phyloP scores from a whole-genome alignment of 2,888 invertebrate species.

The Athetis lepigone region DNA sequence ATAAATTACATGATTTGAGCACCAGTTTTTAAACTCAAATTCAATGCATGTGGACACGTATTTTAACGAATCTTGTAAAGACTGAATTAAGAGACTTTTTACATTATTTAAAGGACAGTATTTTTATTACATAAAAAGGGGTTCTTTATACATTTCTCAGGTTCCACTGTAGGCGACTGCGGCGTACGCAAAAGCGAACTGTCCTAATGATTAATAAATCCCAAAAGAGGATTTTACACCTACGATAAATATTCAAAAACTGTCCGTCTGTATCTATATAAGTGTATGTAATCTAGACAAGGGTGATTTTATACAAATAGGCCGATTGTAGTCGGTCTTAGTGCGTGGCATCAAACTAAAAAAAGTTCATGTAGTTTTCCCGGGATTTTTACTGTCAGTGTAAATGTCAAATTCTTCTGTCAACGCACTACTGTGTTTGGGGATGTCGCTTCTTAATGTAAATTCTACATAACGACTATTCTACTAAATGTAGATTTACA shows the following conservation, averaged over 20 bases:
- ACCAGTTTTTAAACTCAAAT: constrained; percentile 64
- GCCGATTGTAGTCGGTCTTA: constrained; percentile 49
- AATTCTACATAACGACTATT: constrained; percentile 1
- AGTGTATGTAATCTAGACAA: constrained; percentile 23
- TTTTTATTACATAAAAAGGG: constrained; percentile 46
- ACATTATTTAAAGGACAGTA: constrained; percentile 43
- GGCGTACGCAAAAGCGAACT: constrained; percentile 52
- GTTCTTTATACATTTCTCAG: constrained; percentile 55
- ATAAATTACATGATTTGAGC: constrained; percentile 65
- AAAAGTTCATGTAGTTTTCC: constrained; percentile 11
- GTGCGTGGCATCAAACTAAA: not conserved
- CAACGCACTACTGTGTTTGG: constrained; percentile 26
- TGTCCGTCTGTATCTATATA: constrained; percentile 34
- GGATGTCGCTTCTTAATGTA: constrained; percentile 1
- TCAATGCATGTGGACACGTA: constrained; percentile 27
- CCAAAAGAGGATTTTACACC: constrained; percentile 63
- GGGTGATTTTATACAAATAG: constrained; percentile 46
- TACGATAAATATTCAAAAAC: constrained; percentile 60
- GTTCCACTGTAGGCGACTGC: constrained; percentile 54
- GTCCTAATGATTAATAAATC: constrained; percentile 53
- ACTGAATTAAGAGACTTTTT: constrained; percentile 34
- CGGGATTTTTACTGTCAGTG: constrained; percentile 24
- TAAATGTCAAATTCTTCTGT: constrained; percentile 3
- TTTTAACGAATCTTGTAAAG: constrained; percentile 22
- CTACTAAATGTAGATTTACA: constrained; percentile 35